Evolutionary conservation across 2,113 vertebrate genomes (phyloP).

Genomic region (Bujurquina vittata): DNA sequence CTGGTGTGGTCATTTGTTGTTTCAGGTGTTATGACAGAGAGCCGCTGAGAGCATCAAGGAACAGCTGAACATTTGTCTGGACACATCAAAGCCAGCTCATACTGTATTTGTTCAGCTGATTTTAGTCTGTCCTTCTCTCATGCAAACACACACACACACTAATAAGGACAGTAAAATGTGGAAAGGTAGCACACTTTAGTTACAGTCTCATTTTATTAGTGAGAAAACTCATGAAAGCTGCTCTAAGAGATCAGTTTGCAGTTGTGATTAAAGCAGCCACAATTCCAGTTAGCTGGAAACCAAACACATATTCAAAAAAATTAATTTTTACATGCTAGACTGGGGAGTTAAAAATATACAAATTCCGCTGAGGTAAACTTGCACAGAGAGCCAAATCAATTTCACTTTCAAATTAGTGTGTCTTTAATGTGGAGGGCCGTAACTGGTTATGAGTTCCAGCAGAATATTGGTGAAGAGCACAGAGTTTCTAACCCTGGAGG

Average conservation of each 20-base stretch:
- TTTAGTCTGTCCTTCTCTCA: neutral
- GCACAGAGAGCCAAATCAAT: neutral
- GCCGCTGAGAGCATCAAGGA: slow-evolving; percentile 30
- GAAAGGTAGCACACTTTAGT: neutral
- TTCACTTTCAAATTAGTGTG: neutral
- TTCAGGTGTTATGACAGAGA: slow-evolving; percentile 64
- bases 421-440: neutral
- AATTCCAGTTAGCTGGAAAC: neutral
- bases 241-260: neutral
- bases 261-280: neutral
- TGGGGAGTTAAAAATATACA: neutral
- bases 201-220: neutral
- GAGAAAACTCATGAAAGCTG: neutral
- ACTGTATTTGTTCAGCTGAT: slow-evolving; percentile 53
- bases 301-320: too few relatives aligned
- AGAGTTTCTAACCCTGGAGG: neutral
- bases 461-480: neutral
- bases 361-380: neutral
- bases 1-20: slow-evolving; percentile 60
- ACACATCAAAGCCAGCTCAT: slow-evolving; percentile 45
- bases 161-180: neutral
- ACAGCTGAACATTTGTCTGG: slow-evolving; percentile 52
- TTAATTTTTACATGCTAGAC: neutral
- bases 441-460: neutral
- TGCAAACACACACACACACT: neutral